Evolutionary conservation across 2,797 vertebrate genomes (phyloP).

Genomic region (Channallabes apus): DNA sequence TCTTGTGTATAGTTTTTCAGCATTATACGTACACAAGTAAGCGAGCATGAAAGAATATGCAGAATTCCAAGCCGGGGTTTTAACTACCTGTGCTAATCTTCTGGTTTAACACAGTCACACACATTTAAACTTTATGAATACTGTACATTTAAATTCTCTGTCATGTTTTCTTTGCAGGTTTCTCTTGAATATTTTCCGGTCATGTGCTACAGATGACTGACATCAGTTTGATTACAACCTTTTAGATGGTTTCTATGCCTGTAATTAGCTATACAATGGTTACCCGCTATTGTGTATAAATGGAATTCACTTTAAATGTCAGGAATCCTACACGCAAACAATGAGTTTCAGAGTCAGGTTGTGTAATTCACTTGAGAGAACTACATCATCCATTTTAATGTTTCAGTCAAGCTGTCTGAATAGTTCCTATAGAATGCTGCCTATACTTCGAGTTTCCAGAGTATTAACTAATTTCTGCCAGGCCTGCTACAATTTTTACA

Average conservation of each 20-base stretch:
- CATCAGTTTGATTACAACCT: neutral
- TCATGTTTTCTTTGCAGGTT: neutral
- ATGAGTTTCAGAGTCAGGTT: neutral
- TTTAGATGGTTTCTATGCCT: neutral
- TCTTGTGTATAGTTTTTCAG: conserved; percentile 58
- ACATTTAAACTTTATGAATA: conserved; percentile 4
- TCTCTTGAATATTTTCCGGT: neutral
- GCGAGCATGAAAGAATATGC: conserved; percentile 58
- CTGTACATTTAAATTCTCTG: neutral
- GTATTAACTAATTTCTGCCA: neutral
- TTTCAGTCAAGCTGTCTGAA: neutral
- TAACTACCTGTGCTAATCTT: conserved; percentile 62
- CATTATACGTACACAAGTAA: conserved; percentile 67
- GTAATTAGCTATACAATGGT: neutral
- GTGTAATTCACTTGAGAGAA: neutral
- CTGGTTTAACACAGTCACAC: conserved; percentile 56
- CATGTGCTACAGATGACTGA: neutral
- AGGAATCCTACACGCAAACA: neutral
- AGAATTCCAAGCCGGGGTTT: conserved; percentile 64
- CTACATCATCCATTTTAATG: neutral
- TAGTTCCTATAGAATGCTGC: neutral
- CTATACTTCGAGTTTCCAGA: neutral
- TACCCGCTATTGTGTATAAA: neutral
- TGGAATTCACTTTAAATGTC: neutral
- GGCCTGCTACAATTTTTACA: neutral